phyloP scores from a whole-genome alignment of 2,113 vertebrate genomes.

The Myrmecobius fasciatus region DNA sequence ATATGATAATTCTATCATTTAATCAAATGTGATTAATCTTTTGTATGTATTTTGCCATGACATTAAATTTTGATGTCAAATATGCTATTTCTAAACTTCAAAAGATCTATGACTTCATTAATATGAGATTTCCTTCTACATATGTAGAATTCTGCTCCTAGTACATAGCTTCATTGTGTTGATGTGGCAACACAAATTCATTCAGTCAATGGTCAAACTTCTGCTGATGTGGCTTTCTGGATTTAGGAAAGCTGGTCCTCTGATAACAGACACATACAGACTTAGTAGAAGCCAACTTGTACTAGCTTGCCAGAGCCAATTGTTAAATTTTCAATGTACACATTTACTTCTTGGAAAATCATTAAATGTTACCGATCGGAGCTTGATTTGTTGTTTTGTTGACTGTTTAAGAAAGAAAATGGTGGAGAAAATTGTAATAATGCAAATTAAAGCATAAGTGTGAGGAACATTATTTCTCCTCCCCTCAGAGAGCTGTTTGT shows the following conservation, averaged over 20 bases:
- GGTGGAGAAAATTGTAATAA: background rate
- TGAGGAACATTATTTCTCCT: background rate
- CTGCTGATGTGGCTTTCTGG: background rate
- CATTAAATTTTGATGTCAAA: conserved; percentile 25
- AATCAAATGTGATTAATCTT: conserved; percentile 9
- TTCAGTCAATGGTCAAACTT: background rate
- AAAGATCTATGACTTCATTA: background rate
- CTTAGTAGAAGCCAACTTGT: background rate
- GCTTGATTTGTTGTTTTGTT: background rate
- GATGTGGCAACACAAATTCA: background rate
- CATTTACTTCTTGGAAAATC: background rate
- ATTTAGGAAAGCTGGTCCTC: background rate
- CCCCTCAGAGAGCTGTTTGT: background rate
- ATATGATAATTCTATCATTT: background rate
- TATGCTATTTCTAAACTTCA: background rate
- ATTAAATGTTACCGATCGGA: too few species aligned
- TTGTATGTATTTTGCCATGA: conserved; percentile 12
- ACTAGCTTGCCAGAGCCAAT: background rate
- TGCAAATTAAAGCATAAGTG: background rate
- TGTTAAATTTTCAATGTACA: background rate
- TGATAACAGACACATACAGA: background rate
- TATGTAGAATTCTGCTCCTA: background rate
- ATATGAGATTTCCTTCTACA: background rate
- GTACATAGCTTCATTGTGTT: background rate
- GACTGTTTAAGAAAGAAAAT: background rate